These are phyloP conservation scores for Cataglyphis livida DNA, from an alignment of 2,888 invertebrate genomes.

Conservation along the genomic window DNA sequence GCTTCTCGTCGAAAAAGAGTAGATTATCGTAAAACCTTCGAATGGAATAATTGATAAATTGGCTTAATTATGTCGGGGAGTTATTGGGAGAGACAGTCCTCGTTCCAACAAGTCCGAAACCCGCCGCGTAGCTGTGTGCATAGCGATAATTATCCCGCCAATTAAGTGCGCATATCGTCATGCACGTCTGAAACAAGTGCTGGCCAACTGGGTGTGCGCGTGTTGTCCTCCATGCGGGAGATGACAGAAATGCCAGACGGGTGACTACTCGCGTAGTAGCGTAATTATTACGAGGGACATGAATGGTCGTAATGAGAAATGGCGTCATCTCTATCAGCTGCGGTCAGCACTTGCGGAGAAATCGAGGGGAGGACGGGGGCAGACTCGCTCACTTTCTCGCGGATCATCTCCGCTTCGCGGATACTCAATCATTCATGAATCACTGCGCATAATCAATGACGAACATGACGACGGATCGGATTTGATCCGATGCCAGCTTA, in stretches of 20 bases:
- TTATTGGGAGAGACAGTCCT: neutral
- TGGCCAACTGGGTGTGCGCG: neutral
- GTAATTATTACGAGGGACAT: conserved; percentile 70
- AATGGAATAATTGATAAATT: conserved; percentile 46
- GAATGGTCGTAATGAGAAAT: conserved; percentile 70
- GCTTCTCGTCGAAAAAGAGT: neutral
- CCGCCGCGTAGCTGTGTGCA: neutral
- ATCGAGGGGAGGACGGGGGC: conserved; percentile 49
- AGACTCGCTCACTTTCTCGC: conserved; percentile 55
- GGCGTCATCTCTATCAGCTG: conserved; percentile 69
- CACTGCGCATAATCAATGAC: conserved; percentile 40
- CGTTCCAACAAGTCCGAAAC: conserved; percentile 34
- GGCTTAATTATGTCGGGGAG: conserved; percentile 40
- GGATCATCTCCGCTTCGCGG: conserved; percentile 22
- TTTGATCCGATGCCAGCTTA: neutral
- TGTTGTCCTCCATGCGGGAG: neutral
- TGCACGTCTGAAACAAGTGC: conserved; percentile 43
- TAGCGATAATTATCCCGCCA: conserved; percentile 41
- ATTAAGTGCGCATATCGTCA: conserved; percentile 43
- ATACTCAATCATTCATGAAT: conserved; percentile 56
- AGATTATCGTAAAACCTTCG: neutral
- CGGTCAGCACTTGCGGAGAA: conserved; percentile 46
- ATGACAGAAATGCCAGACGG: conserved; percentile 51
- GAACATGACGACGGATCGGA: conserved; percentile 1
- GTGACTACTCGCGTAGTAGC: conserved; percentile 52